These are phyloP conservation scores for Megaceryle torquata DNA, from an alignment of 2,113 vertebrate genomes.

Conservation along the genomic window DNA sequence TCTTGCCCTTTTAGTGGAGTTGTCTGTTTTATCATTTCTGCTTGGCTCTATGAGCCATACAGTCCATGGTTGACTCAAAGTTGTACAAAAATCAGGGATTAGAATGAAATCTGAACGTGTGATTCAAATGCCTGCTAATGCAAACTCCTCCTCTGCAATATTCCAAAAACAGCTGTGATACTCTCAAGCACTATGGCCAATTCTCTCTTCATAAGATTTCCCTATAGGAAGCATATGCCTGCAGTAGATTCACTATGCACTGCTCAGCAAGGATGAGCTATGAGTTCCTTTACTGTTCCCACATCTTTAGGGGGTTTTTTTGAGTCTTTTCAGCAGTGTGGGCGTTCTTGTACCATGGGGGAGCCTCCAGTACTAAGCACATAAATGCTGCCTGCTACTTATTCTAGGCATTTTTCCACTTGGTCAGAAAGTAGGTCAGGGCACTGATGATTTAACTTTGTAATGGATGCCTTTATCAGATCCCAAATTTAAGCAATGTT, in stretches of 20 bases:
- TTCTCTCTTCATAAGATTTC: background rate
- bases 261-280: background rate
- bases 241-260: background rate
- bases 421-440: background rate
- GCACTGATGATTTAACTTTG: background rate
- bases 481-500: background rate
- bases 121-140: background rate
- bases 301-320: background rate
- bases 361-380: background rate
- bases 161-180: background rate
- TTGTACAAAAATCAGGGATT: background rate
- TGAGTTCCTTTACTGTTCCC: background rate
- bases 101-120: background rate
- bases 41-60: background rate
- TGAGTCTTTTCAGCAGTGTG: background rate
- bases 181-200: background rate
- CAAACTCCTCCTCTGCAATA: background rate
- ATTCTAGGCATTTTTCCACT: background rate
- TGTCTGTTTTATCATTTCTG: background rate
- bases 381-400: background rate
- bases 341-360: background rate
- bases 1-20: background rate
- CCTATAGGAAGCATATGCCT: background rate
- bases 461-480: background rate
- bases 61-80: background rate